Base-by-base conservation (phyloP, 2,113 vertebrate genomes). In the Verasper variegatus region DNA sequence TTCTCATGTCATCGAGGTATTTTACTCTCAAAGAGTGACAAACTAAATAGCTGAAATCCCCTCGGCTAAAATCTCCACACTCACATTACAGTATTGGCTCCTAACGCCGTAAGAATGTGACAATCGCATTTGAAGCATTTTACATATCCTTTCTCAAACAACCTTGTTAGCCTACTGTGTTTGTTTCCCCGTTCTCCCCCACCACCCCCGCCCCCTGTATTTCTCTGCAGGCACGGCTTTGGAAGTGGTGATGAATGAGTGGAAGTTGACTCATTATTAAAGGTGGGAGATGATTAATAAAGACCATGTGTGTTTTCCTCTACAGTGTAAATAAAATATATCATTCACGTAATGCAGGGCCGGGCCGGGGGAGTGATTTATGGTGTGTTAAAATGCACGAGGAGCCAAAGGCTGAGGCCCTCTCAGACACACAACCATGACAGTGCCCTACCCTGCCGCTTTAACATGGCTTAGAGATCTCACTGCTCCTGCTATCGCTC, bases 321-420 rank as follows among this genome's bases (percentile, higher is more conserved):
- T 92, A 81, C 89, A 95, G 92, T 94, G 93, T 96, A 96, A 96
- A 96, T 97, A 96, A 97, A 97, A 96, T 96, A 95, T 94, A 96
- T 95, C 93, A 96, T 95, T 96, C 95, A 94, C 90, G 83, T 95
- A 95, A 95, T 94, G 83, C 93, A 57, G 88, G 89, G 86, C 86
- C 89, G 76, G 86, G 90, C 92, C 91, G 84, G 80, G 90, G 93
- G 92, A 95, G 94, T 96, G 95, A 96, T 94, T 90, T 95, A 95
- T 93, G 91, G 90, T 80, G 91, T 90, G 87, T 93, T 95, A 93
- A 92, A 95, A 96, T 95, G 90, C 92, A 93, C 90, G 77, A 93
- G 90, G 93, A 96, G 92, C 94, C 93, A 94, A 95, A 95, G 94
- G 86, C 87, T 92, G 93, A 85, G 91, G 83, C 90, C 90, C 90